These are phyloP conservation scores for Notarius quadriscutis DNA, from an alignment of 2,113 vertebrate species.

Conservation along the genomic window DNA sequence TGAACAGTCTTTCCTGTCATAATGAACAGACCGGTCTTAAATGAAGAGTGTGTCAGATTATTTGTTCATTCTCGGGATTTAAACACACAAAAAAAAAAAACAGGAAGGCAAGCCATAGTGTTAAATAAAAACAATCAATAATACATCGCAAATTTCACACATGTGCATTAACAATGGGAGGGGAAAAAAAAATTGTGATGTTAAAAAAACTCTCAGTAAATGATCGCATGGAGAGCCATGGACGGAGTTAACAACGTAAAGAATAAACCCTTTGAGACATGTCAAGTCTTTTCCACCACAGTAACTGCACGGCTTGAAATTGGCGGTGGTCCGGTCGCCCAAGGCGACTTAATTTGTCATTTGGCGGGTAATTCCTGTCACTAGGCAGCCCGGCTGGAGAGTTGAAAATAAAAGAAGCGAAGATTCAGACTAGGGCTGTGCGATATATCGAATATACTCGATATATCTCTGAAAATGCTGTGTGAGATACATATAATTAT, in stretches of 20 bases:
- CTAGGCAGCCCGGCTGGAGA: no score
- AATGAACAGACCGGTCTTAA: no score
- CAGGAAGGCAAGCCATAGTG: background rate
- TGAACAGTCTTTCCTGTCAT: background rate
- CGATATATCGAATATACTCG: no score
- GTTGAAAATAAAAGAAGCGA: no score
- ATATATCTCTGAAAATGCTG: no score
- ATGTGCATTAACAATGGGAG: background rate
- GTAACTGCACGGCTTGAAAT: background rate
- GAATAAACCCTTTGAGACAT: background rate
- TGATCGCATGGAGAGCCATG: background rate
- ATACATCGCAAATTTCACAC: background rate
- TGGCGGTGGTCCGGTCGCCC: no score
- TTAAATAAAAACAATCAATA: background rate
- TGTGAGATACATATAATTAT: no score
- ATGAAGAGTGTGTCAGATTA: background rate
- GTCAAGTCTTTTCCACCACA: background rate
- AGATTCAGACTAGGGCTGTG: no score
- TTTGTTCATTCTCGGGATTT: background rate
- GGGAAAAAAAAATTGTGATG: background rate
- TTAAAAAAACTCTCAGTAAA: background rate
- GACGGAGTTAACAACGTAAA: background rate
- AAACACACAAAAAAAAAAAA: background rate
- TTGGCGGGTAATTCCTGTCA: no score
- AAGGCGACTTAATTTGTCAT: no score